Base-by-base conservation (phyloP, 2,888 invertebrate genomes). In the Synergus umbraculus region DNA sequence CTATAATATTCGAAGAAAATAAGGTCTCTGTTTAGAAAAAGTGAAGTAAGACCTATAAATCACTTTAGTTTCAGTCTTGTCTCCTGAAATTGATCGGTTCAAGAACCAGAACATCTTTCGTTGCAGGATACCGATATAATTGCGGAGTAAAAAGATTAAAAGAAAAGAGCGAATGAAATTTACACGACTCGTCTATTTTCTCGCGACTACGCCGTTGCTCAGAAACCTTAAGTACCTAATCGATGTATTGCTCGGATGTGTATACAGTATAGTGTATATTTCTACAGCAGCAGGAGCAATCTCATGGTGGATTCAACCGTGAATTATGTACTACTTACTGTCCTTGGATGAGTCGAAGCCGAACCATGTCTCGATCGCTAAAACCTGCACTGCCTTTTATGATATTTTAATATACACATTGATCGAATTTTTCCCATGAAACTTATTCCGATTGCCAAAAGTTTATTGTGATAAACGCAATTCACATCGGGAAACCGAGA, bases 291-390 rank as follows among this genome's bases (percentile, higher is more conserved):
- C 54, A 79, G 82, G 84, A 81, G 83, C 86, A 85, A 87, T 86
- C 84, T 84, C 80, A 41, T 81, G 81, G 85, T 84, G 86, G 86
- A 89, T 84, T 88, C 87, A 85, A 88, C 85, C 86, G 87, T 89
- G 86, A 88, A 88, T 88, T 87, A 88, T 86, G 87, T 81, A 85
- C 88, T 87, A 87, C 88, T 87, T 87, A 83, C 79, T 80, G 82
- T 65, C 82, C 83, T 79, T 77, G 81, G 81, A 86, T 81, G 82
- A 84, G 82, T 79, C 80, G 83, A 82, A 80, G 82, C 82, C 81
- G 84, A 82, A 80, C 83, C 80, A 76, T 82, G 82, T 85, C 85
- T 84, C 80, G 29, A 29, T 80, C 77, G 43, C 54, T 73, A 76
- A 58, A 64, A 76, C 22, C 44, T 76, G 81, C 78, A 63, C 58